Evolutionary conservation across 2,797 vertebrate genomes (phyloP).

Genomic region (Sparus aurata): DNA sequence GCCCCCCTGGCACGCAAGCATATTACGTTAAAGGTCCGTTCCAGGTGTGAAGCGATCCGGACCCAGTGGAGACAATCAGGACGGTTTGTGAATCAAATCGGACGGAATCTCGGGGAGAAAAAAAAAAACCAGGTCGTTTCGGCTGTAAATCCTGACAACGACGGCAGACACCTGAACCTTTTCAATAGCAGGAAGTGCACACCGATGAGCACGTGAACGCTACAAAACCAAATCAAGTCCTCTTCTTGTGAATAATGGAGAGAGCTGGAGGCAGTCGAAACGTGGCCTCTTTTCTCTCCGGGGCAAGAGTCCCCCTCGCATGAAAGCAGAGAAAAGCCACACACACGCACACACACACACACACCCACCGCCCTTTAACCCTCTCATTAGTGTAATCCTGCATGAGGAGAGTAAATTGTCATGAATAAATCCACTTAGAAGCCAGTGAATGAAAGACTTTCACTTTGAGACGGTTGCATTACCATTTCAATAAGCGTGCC

Average conservation of each 20-base stretch:
- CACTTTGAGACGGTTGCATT: conserved; percentile 81
- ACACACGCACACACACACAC: conserved; percentile 45
- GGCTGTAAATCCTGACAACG: conserved; percentile 32
- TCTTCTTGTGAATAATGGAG: conserved; percentile 75
- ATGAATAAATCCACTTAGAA: conserved; percentile 87
- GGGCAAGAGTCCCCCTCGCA: conserved; percentile 72
- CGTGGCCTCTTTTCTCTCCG: conserved; percentile 60
- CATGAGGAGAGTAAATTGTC: conserved; percentile 81
- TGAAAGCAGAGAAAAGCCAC: conserved; percentile 68
- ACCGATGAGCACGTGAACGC: conserved; percentile 34
- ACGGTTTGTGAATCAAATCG: conserved; percentile 49
- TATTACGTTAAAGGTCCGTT: conserved; percentile 43
- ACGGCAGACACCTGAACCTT: conserved; percentile 52
- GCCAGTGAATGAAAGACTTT: conserved; percentile 81
- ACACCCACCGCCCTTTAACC: conserved; percentile 75
- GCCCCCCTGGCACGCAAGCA: conserved; percentile 19
- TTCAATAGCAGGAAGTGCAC: conserved; percentile 53
- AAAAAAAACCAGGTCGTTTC: conserved; percentile 6
- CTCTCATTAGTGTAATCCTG: conserved; percentile 86
- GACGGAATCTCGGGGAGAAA: conserved; percentile 4
- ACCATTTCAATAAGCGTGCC: conserved; percentile 83
- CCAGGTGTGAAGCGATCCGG: conserved; percentile 41
- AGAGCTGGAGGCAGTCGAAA: conserved; percentile 64
- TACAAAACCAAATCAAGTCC: conserved; percentile 75
- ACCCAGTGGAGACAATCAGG: conserved; percentile 14